Evolutionary conservation across 2,888 invertebrate genomes (phyloP).

Genomic region (Empis livida): DNA sequence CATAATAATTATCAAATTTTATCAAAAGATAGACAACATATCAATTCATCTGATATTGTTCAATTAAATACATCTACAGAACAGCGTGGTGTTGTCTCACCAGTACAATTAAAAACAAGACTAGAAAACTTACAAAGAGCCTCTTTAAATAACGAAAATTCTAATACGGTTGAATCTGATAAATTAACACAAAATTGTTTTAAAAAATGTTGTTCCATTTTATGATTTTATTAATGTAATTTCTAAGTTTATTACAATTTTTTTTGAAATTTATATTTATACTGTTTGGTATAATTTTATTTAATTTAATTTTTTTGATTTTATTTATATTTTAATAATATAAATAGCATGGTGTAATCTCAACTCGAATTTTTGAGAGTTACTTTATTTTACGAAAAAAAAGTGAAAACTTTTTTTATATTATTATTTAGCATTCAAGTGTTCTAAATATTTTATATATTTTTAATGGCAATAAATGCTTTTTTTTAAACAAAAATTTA

Average conservation of each 20-base stretch:
- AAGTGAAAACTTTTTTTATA: too few species aligned
- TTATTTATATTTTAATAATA: too few species aligned
- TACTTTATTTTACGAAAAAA: too few species aligned
- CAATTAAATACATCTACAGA: not conserved
- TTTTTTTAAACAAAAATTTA: too few species aligned
- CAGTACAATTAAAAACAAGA: slow-evolving; percentile 48
- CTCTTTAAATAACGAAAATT: slow-evolving; percentile 18
- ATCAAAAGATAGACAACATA: not conserved
- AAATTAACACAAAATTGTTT: not conserved
- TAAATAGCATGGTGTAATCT: too few species aligned
- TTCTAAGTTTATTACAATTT: too few species aligned
- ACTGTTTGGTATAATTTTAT: not conserved
- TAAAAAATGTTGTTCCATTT: slow-evolving; percentile 1
- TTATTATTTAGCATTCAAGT: too few species aligned
- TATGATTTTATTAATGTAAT: not conserved
- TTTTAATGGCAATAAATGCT: too few species aligned
- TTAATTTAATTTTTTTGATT: not conserved
- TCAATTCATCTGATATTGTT: not conserved
- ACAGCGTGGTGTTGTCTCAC: slow-evolving; percentile 41
- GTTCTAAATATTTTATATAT: too few species aligned
- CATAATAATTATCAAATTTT: not conserved
- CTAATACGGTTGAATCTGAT: slow-evolving; percentile 11
- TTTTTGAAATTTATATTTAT: not conserved
- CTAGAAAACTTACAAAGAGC: slow-evolving; percentile 37
- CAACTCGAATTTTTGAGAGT: too few species aligned